These are phyloP conservation scores for Corythornis cristatus DNA, from an alignment of 2,113 vertebrate genomes.

Conservation along the genomic window DNA sequence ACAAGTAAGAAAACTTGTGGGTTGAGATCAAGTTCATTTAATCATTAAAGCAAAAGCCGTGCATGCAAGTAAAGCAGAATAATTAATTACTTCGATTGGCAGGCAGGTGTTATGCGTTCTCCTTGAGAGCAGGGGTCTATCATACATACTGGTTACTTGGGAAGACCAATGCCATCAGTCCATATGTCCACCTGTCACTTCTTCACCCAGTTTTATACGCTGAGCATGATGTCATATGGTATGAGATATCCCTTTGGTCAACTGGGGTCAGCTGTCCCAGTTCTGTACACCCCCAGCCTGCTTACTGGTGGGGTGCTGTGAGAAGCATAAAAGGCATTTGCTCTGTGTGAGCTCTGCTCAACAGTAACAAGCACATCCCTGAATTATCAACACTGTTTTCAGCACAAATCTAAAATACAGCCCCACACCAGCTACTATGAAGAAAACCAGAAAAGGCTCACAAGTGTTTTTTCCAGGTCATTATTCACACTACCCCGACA, in stretches of 20 bases:
- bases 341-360: neutral
- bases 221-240: fast-evolving
- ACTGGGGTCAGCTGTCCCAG: fast-evolving
- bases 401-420: neutral
- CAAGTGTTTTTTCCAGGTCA: neutral
- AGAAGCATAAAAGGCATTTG: neutral
- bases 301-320: fast-evolving
- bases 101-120: neutral
- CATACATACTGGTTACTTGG: fast-evolving
- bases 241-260: neutral
- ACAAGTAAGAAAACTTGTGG: fast-evolving
- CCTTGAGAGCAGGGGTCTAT: neutral
- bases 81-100: fast-evolving
- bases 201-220: neutral
- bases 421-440: neutral
- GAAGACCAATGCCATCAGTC: neutral
- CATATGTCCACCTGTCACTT: fast-evolving
- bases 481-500: neutral
- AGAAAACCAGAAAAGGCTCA: neutral
- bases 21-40: neutral
- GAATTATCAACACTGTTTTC: neutral
- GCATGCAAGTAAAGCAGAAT: fast-evolving
- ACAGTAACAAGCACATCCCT: neutral
- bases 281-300: neutral
- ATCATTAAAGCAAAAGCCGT: neutral